Evolutionary conservation across 2,888 invertebrate species (phyloP), one percentile per base, ranked within the genome.

Genomic region (Lordiphosa fenestrarum): DNA sequence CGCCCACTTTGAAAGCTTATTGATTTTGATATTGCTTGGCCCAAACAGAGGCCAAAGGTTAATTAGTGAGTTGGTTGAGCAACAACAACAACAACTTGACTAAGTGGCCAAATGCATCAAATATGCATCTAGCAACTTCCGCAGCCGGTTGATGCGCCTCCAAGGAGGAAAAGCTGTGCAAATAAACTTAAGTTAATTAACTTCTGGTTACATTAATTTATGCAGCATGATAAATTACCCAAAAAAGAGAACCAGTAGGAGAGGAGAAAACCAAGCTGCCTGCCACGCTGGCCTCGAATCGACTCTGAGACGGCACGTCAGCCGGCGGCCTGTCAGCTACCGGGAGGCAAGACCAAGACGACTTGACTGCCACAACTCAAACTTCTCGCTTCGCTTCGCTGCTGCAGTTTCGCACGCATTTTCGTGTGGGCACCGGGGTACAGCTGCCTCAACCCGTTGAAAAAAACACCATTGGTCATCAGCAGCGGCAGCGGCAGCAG

Each of bases 171-270:
- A 53, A 53, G 58, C 69, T 69, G 63, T 51, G 65, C 68, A 76
- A 86, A 87, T 87, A 87, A 86, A 87, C 80, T 78, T 76, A 64
- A 78, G 80, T 83, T 87, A 87, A 88, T 88, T 88, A 87, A 84
- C 86, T 84, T 67, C 84, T 84, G 80, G 87, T 86, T 81, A 81
- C 85, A 87, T 86, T 85, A 84, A 87, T 87, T 85, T 84, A 84
- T 84, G 85, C 86, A 74, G 71, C 78, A 87, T 84, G 76, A 84
- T 82, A 84, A 85, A 85, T 85, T 83, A 68, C 75, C 69, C 52
- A 58, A 51, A 65, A 62, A 58, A 39, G 52, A 65, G 53, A 44
- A 15, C 30, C 6, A n/a, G 39, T 21, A 21, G 21, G 4, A 40
- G 19, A 41, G 9, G 13, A 44, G 9, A 44, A 44, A 2, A 33